Percentiles rank a stretch among this genome's conserved stretches.
These are phyloP conservation scores for Augochlorella aurata DNA, from an alignment of 2,888 invertebrate species.

Conservation along the genomic window DNA sequence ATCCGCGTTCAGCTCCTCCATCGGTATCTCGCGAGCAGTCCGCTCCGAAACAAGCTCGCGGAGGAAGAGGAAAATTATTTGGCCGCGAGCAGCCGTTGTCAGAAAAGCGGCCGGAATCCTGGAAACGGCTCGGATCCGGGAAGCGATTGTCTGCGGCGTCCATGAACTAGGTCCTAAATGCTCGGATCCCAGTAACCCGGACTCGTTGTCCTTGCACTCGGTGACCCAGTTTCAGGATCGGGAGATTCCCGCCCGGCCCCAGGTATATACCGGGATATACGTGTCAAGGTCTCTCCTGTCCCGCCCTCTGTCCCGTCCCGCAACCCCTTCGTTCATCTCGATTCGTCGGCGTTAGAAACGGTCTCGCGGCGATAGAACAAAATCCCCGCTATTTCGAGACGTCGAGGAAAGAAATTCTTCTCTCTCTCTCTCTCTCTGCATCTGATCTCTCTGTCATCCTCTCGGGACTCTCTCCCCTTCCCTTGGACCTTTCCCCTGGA, in stretches of 20 bases:
- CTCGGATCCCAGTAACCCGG: conserved; percentile 74
- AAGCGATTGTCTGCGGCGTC: conserved; percentile 49
- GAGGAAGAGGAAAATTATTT: conserved; percentile 15
- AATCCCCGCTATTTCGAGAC: conserved; percentile 16
- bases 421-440: not conserved
- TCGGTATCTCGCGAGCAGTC: not conserved
- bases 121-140: conserved; percentile 26
- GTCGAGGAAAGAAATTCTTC: not conserved
- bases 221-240: conserved; percentile 76
- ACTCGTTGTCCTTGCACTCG: conserved; percentile 78
- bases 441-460: too few species aligned
- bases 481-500: not conserved
- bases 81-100: not conserved
- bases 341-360: conserved; percentile 45
- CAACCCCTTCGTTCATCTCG: conserved; percentile 47
- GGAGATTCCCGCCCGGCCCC: conserved; percentile 66
- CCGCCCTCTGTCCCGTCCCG: not conserved
- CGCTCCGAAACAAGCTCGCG: not conserved
- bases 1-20: too few species aligned
- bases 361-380: conserved; percentile 17
- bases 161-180: conserved; percentile 68
- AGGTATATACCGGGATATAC: conserved; percentile 67
- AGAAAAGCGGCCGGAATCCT: conserved; percentile 27
- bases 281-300: conserved; percentile 74
- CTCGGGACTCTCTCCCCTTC: not conserved